Base-by-base conservation (phyloP, 2,888 invertebrate genomes). In the Alviniconcha strummeri region DNA sequence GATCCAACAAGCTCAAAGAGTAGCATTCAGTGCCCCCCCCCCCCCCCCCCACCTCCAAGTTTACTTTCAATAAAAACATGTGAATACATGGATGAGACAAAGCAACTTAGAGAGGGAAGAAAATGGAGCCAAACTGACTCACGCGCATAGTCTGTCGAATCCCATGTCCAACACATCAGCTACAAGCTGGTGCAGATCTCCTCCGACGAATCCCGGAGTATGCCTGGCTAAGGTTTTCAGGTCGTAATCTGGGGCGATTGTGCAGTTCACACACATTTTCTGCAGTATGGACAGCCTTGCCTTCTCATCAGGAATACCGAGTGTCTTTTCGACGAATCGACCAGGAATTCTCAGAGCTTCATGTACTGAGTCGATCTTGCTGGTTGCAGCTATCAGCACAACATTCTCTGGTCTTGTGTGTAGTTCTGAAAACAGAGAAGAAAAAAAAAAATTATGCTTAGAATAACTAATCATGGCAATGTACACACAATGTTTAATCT, bases 151-250 rank as follows among this genome's bases (percentile, higher is more conserved):
- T 60, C 60, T 11, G 60, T 11, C 60, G 60, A 60, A 60, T 11
- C 60, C 60, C 8, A 60, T 60, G 60, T 60, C 13, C 60, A 60
- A 60, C 8, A 13, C 60, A 60, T 60, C 60, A 13, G 60, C 13
- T 8, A 60, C 60, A 60, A 11, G 13, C 60, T 60, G 8, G 93
- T 96, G 95, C 88, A 99, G 94, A 95, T 99, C 98, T 6, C 98
- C 98, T 17, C 98, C 99, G 67, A 99, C 99, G 95, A 96, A 99
- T 0, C 99, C 99, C 0, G 99, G 99, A 9, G 98, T 98, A 81
- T 96, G 95, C 90, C 96, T 96, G 55, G 98, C 98, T 86, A 99
- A 17, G 5, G 71, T 64, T 74, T 78, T 82, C 17, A 81, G 19
- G 72, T 67, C 57, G 19, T 76, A 15, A 56, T 77, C 64, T 52